These are phyloP conservation scores for Rhizomys pruinosus DNA, from an alignment of 2,113 vertebrate species.

Conservation along the genomic window DNA sequence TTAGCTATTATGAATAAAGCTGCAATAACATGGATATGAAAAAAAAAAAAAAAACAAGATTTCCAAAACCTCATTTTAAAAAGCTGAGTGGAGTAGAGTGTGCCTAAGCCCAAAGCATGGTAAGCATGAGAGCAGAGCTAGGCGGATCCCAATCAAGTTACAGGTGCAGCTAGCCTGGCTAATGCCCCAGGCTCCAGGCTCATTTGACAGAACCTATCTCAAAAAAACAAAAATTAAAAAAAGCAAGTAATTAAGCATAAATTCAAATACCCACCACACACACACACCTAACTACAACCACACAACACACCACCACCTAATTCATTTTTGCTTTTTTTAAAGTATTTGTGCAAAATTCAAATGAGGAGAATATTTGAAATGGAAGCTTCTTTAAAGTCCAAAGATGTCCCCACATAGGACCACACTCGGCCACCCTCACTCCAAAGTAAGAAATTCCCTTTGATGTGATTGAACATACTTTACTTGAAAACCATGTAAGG, in stretches of 20 bases:
- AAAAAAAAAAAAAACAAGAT: no score
- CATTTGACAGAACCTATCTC: not conserved
- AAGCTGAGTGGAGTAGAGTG: not conserved
- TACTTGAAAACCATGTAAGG: constrained; percentile 33
- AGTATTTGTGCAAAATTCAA: constrained; percentile 25
- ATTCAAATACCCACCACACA: no score
- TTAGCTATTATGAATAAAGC: no score
- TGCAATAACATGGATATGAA: no score
- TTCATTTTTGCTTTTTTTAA: constrained; percentile 55
- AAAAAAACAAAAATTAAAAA: not conserved
- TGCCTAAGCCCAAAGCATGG: not conserved
- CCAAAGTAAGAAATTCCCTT: constrained; percentile 58
- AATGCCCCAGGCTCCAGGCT: no score
- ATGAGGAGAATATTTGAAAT: constrained; percentile 25
- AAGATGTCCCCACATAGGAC: constrained; percentile 25
- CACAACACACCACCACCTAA: not conserved
- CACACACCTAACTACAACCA: not conserved
- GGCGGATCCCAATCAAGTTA: not conserved
- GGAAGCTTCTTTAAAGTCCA: constrained; percentile 57
- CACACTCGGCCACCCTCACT: not conserved
- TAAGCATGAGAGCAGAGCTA: not conserved
- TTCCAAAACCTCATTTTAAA: not conserved
- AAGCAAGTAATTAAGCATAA: no score
- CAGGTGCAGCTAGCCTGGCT: not conserved
- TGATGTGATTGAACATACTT: not conserved